Evolutionary conservation across 1,140 invertebrate species (phyloP).

Genomic region (Steinernema khuongi): DNA sequence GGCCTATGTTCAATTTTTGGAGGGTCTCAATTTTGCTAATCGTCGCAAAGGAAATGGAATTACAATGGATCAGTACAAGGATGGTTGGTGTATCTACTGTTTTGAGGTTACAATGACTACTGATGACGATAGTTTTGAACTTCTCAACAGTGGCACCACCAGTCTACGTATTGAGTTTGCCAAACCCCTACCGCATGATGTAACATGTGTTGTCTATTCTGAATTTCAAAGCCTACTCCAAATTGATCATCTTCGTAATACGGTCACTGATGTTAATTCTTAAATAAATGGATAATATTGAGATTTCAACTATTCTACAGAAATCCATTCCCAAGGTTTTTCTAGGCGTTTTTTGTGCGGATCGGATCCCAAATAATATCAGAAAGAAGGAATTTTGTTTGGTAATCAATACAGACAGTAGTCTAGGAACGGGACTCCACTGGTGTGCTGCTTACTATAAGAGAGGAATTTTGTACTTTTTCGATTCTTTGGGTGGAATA

Average conservation of each 20-base stretch:
- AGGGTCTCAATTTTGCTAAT: neutral
- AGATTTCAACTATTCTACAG: neutral
- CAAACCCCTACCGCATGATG: neutral
- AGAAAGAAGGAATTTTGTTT: neutral
- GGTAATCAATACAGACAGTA: neutral
- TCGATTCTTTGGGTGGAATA: neutral
- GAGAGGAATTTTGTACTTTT: neutral
- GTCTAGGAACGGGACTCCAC: neutral
- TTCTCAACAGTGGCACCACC: neutral
- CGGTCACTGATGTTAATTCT: neutral
- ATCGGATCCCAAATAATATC: neutral
- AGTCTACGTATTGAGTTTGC: neutral
- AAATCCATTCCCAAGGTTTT: neutral
- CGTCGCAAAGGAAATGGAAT: neutral
- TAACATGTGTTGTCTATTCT: neutral
- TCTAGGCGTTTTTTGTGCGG: neutral
- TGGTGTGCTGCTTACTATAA: neutral
- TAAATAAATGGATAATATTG: neutral
- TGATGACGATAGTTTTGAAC: constrained; percentile 12
- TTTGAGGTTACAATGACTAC: constrained; percentile 5
- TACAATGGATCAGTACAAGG: constrained; percentile 17
- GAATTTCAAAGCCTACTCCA: neutral
- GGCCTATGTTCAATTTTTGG: neutral
- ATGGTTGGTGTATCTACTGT: neutral
- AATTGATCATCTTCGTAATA: constrained; percentile 1